A percentile compares a stretch with the other conserved stretches of the same genome.
Evolutionary conservation across 2,113 vertebrate species (phyloP).

Genomic region (Canis aureus): DNA sequence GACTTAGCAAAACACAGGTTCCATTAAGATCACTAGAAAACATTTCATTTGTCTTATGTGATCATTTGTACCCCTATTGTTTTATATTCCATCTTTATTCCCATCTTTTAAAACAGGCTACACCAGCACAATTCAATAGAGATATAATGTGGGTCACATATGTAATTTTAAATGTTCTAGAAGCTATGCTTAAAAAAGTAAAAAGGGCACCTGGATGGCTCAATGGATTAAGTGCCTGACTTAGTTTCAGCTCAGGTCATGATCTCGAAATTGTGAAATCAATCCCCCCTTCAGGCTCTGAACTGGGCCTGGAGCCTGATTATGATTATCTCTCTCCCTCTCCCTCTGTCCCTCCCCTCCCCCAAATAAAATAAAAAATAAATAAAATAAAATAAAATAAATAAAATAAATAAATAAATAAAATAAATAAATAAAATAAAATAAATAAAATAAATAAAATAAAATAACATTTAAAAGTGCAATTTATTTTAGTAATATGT

Average conservation of each 20-base stretch:
- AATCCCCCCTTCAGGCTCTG: not conserved
- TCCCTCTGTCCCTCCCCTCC: not conserved
- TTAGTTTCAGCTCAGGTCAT: not conserved
- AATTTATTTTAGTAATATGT: not conserved
- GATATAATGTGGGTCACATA: not conserved
- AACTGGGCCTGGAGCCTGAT: fast-evolving
- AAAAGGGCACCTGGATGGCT: not conserved
- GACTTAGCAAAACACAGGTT: not conserved
- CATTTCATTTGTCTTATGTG: not conserved
- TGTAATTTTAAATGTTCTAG: not conserved
- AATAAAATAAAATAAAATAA: no score
- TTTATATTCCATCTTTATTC: not conserved
- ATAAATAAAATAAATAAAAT: no score
- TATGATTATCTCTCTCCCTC: not conserved
- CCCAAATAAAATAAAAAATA: no score
- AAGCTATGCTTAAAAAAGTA: not conserved
- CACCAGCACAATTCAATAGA: not conserved
- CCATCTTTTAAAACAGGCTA: not conserved
- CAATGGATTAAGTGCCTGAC: not conserved
- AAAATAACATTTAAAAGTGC: not conserved
- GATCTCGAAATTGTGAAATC: not conserved
- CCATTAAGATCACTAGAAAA: not conserved
- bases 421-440: no score
- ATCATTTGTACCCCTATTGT: not conserved
- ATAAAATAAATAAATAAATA: no score